Evolutionary conservation across 2,888 invertebrate genomes (phyloP).

Genomic region (Heteropelma amictum): DNA sequence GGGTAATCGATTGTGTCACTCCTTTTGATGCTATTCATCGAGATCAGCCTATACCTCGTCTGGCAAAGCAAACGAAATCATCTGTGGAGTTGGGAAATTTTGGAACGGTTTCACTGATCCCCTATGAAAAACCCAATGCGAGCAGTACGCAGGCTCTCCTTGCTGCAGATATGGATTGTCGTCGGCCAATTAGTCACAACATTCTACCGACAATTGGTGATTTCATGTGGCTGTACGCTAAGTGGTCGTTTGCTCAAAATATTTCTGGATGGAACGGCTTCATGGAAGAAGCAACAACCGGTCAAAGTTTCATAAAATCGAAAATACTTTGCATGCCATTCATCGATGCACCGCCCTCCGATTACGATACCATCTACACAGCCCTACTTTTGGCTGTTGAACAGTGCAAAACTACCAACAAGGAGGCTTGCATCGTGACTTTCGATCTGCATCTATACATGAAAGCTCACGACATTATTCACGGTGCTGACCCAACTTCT

Average conservation of each 20-base stretch:
- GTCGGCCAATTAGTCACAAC: conserved; percentile 11
- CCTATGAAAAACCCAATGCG: too few species aligned
- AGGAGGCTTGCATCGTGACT: conserved; percentile 31
- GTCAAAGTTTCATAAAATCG: conserved; percentile 55
- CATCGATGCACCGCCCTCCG: conserved; percentile 47
- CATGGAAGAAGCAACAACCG: conserved; percentile 65
- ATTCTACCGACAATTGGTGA: conserved; percentile 38
- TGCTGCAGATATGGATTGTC: conserved; percentile 1
- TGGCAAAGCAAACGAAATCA: conserved; percentile 5
- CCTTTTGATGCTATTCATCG: conserved; percentile 4
- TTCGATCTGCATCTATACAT: conserved; percentile 50
- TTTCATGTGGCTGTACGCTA: conserved; percentile 66
- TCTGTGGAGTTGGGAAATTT: conserved; percentile 13
- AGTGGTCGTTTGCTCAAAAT: conserved; percentile 62
- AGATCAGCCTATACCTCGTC: background rate
- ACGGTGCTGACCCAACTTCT: conserved; percentile 1
- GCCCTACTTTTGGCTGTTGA: conserved; percentile 39
- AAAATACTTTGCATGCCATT: conserved; percentile 51
- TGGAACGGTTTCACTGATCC: too few species aligned
- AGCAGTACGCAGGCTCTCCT: too few species aligned
- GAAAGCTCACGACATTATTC: conserved; percentile 47
- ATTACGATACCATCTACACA: conserved; percentile 51
- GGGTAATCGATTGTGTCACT: conserved; percentile 21
- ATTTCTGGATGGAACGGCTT: conserved; percentile 72
- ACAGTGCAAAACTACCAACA: conserved; percentile 25